A percentile compares a stretch with the other conserved stretches of the same genome.
Conservation (phyloP, 2,888 invertebrate species). For the Campoletis raptor region DNA sequence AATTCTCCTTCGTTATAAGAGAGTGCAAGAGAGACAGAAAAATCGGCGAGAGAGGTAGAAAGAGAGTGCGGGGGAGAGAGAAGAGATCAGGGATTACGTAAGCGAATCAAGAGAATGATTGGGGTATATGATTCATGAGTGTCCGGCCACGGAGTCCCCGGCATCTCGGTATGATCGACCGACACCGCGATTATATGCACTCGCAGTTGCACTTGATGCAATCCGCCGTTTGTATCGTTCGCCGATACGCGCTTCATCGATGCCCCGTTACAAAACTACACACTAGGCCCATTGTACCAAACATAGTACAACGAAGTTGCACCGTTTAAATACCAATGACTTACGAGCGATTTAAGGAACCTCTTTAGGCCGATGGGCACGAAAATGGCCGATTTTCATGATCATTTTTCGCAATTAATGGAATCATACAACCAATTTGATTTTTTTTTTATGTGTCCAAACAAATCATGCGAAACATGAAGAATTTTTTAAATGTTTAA, state of each 20-base stretch:
- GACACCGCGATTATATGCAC: neutral
- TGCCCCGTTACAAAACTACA: conserved; percentile 45
- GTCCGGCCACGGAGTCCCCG: conserved; percentile 64
- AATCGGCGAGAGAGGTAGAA: conserved; percentile 1
- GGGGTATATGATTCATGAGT: conserved; percentile 73
- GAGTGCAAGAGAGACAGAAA: conserved; percentile 12
- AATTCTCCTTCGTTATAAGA: conserved; percentile 51
- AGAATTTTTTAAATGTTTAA: no score
- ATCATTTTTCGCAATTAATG: no score
- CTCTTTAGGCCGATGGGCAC: no score
- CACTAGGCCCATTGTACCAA: conserved; percentile 42
- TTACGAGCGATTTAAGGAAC: neutral
- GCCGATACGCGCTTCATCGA: conserved; percentile 56
- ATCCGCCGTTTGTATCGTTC: conserved; percentile 61
- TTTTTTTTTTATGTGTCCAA: no score
- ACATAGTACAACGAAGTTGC: conserved; percentile 46
- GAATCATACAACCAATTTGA: no score
- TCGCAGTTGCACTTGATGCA: conserved; percentile 42
- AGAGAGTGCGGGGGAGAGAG: conserved; percentile 17
- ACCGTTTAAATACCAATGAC: neutral
- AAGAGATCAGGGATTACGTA: conserved; percentile 67
- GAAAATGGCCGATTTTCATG: no score
- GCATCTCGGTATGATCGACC: conserved; percentile 52
- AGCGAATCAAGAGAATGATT: conserved; percentile 73
- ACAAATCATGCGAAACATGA: no score